Percentiles rank a stretch among this genome's conserved stretches.
These are phyloP conservation scores for Karalla daura DNA, from an alignment of 2,797 vertebrate genomes.

Conservation along the genomic window DNA sequence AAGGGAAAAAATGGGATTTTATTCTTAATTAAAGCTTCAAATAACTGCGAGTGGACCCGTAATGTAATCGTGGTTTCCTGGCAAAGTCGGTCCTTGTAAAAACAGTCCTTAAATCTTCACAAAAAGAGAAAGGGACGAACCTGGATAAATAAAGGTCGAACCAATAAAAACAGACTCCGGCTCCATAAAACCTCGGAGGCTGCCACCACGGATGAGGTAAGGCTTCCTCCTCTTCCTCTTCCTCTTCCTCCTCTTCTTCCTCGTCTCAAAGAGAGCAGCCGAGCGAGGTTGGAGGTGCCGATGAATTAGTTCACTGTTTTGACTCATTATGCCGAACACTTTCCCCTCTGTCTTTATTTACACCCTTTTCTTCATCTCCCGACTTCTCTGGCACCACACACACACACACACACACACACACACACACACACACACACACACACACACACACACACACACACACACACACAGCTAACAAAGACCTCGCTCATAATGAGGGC, in stretches of 20 bases:
- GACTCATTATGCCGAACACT: slow-evolving; percentile 71
- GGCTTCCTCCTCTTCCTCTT: slow-evolving; percentile 45
- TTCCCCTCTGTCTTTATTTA: slow-evolving; percentile 76
- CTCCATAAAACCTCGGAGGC: slow-evolving; percentile 49
- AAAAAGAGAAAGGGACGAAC: slow-evolving; percentile 58
- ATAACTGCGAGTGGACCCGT: slow-evolving; percentile 52
- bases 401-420: slow-evolving; percentile 56
- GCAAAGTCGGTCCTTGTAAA: slow-evolving; percentile 56
- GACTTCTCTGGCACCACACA: slow-evolving; percentile 74
- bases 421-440: slow-evolving; percentile 57
- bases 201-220: slow-evolving; percentile 59
- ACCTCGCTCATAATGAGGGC: slow-evolving; percentile 76
- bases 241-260: slow-evolving; percentile 46
- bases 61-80: slow-evolving; percentile 51
- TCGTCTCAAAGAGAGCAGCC: slow-evolving; percentile 71
- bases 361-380: slow-evolving; percentile 70
- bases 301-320: slow-evolving; percentile 82
- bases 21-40: slow-evolving; percentile 56
- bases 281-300: slow-evolving; percentile 54
- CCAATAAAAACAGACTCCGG: slow-evolving; percentile 55
- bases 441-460: slow-evolving; percentile 62
- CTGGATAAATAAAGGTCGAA: slow-evolving; percentile 69
- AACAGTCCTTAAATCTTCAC: slow-evolving; percentile 61
- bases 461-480: slow-evolving; percentile 71
- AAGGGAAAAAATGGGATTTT: slow-evolving; percentile 31